Evolutionary conservation across 2,113 vertebrate genomes (phyloP), one percentile per base, ranked within the genome.

Genomic region (Chelonoidis abingdonii): DNA sequence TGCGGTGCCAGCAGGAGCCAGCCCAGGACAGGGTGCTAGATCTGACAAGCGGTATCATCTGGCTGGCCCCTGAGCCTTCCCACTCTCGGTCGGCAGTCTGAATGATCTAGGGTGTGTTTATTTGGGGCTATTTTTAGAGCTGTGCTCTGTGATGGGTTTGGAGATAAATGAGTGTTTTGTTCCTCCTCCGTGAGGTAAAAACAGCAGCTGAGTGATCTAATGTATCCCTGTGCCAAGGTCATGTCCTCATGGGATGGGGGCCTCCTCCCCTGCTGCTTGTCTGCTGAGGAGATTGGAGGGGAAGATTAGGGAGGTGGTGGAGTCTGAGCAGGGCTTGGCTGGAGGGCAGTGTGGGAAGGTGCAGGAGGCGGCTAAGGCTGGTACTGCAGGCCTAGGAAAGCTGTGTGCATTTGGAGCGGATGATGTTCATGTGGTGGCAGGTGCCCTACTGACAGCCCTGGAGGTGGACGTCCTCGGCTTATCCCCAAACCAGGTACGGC

Each of bases 141-240:
- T 44, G 35, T 1, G 0, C 2, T 0, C 35, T 80, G 85, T 0
- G 65, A 96, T 93, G 56, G 31, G 50, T 53, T 27, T 85, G 89
- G 54, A 89, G 96, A 98, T 97, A 95, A 96, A 56, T 35, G 22
- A 89, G 49, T 62, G 82, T 92, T 93, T 94, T 95, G 88, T 95
- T 97, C 92, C 80, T 96, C 82, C 10, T 0, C 0, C 1, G 9
- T 2, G 2, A 17, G 4, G 80, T 1, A 91, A 54, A 92, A 97
- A 90, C 69, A 92, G 93, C 83, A 91, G 76, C 52, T 57, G 52
- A 0, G 0, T 0, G 44, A 95, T 88, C 94, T 92, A 25, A 0
- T 0, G 83, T 44, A 69, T 89, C 86, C 56, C 82, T 72, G n/a
- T 35, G 44, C 52, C 85, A 96, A 93, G 91, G 92, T 94, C 93